Percentiles rank a stretch among this genome's conserved stretches.
phyloP scores from a whole-genome alignment of 2,888 invertebrate genomes.

The Salpingus planirostris region DNA sequence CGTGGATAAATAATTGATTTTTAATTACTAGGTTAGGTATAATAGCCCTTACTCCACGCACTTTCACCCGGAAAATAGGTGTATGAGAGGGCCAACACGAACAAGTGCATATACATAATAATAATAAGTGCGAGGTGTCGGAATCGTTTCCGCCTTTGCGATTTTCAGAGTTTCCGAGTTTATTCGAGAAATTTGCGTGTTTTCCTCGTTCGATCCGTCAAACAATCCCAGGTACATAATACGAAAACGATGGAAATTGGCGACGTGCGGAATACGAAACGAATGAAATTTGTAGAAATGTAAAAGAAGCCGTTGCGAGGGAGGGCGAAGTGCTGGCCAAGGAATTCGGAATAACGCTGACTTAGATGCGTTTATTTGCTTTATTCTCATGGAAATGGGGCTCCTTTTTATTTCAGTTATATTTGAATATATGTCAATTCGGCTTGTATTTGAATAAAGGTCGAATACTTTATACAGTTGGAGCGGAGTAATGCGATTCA shows the following conservation, averaged over 20 bases:
- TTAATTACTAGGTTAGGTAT: too few relatives aligned
- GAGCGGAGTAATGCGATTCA: constrained; percentile 10
- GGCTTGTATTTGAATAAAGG: constrained; percentile 17
- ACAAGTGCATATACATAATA: too few relatives aligned
- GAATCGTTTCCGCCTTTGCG: too few relatives aligned
- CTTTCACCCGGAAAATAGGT: too few relatives aligned
- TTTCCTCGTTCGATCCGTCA: constrained; percentile 7
- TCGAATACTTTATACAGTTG: constrained; percentile 10
- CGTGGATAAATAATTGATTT: too few relatives aligned
- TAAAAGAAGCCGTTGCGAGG: constrained; percentile 11
- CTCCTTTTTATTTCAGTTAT: constrained; percentile 22
- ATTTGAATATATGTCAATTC: constrained; percentile 22
- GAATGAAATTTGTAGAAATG: constrained; percentile 18
- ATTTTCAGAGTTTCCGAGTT: too few relatives aligned
- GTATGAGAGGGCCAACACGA: too few relatives aligned
- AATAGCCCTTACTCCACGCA: too few relatives aligned
- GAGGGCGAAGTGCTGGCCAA: constrained; percentile 17
- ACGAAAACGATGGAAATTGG: constrained; percentile 14
- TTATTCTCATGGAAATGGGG: constrained; percentile 22
- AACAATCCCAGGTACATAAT: constrained; percentile 9
- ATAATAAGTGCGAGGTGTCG: too few relatives aligned
- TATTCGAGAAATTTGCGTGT: background rate
- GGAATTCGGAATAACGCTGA: constrained; percentile 21
- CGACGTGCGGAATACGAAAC: constrained; percentile 20
- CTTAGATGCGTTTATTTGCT: constrained; percentile 23